Evolutionary conservation across 2,113 vertebrate species (phyloP).

Genomic region (Triplophysa siluroides): DNA sequence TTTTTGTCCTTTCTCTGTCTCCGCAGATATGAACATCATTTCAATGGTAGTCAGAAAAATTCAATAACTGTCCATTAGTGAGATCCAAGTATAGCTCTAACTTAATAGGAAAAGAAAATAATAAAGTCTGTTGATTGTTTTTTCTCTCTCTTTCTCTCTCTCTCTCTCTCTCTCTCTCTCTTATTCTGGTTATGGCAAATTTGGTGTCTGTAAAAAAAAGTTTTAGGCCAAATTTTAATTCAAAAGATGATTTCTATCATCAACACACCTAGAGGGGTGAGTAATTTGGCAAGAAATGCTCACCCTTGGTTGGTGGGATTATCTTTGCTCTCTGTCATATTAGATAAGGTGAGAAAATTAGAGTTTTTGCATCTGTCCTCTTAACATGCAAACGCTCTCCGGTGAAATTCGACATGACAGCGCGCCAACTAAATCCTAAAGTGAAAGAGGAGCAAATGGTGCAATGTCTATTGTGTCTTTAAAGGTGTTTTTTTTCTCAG

Average conservation of each 20-base stretch:
- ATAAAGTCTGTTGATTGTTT: slow-evolving; percentile 55
- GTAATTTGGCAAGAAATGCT: not conserved
- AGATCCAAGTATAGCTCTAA: slow-evolving; percentile 51
- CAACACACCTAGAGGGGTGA: not conserved
- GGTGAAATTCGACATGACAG: slow-evolving; percentile 22
- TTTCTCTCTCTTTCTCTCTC: slow-evolving; percentile 49
- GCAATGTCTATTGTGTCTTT: slow-evolving; percentile 30
- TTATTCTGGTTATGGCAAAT: slow-evolving; percentile 4
- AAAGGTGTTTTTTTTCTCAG: slow-evolving; percentile 38
- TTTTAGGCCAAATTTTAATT: slow-evolving; percentile 39
- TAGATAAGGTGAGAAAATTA: slow-evolving; percentile 42
- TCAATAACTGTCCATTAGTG: slow-evolving; percentile 62
- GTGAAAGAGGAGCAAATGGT: slow-evolving; percentile 1
- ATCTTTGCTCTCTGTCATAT: slow-evolving; percentile 5
- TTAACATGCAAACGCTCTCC: slow-evolving; percentile 26
- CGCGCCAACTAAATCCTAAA: slow-evolving; percentile 24
- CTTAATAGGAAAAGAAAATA: slow-evolving; percentile 57
- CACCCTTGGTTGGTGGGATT: too few species aligned
- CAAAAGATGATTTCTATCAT: slow-evolving; percentile 16
- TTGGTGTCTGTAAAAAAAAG: slow-evolving; percentile 36
- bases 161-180: slow-evolving; percentile 31
- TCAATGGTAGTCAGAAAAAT: slow-evolving; percentile 54
- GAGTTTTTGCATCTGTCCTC: slow-evolving; percentile 10
- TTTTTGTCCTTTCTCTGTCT: slow-evolving; percentile 37
- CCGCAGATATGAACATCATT: slow-evolving; percentile 56